Evolutionary conservation across 2,113 vertebrate genomes (phyloP).

Genomic region (Cyprinus carpio): DNA sequence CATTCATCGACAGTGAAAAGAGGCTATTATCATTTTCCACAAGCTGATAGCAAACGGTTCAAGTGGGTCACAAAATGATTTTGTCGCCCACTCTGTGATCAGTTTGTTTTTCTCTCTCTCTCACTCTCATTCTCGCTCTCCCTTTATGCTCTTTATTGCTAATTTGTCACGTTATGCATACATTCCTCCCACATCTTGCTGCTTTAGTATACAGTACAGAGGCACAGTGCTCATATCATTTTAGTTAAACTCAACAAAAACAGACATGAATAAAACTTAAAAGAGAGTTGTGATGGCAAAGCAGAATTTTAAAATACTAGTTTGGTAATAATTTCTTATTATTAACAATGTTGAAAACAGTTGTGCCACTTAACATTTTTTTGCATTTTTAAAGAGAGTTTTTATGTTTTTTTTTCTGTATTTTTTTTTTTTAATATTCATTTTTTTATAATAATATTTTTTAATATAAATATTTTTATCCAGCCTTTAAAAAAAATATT

Average conservation of each 20-base stretch:
- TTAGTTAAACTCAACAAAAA: background rate
- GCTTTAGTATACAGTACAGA: background rate
- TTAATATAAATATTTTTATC: too few species aligned
- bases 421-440: too few species aligned
- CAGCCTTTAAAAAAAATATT: too few species aligned
- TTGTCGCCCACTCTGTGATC: background rate
- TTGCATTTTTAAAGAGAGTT: too few species aligned
- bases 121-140: background rate
- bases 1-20: constrained; percentile 25
- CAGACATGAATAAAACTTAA: background rate
- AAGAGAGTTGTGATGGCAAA: background rate
- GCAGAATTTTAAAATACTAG: too few species aligned
- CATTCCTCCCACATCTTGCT: background rate
- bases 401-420: too few species aligned
- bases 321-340: too few species aligned
- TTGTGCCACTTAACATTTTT: too few species aligned
- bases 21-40: constrained; percentile 1
- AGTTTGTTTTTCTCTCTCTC: background rate
- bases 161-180: background rate
- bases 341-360: too few species aligned
- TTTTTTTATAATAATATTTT: too few species aligned
- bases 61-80: constrained; percentile 27
- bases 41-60: constrained; percentile 6
- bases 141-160: background rate
- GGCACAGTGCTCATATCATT: background rate